A percentile compares a stretch with the other conserved stretches of the same genome.
Conservation (phyloP, 2,113 vertebrate genomes). For the Numenius arquata region DNA sequence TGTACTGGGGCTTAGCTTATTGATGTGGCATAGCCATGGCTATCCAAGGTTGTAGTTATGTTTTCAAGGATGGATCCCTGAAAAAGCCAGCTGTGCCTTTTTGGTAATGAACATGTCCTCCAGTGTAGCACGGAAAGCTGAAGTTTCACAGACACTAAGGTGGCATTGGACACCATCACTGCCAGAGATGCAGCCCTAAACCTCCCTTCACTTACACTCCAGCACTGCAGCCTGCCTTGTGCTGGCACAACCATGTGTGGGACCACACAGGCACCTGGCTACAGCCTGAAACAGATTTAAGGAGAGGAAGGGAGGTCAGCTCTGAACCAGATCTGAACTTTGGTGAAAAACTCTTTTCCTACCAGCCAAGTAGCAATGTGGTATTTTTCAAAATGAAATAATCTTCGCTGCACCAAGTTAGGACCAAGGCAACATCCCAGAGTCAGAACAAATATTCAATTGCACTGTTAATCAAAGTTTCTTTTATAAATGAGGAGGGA, state of each 20-base stretch:
- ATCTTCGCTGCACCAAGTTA: neutral
- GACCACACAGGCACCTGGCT: rapidly evolving
- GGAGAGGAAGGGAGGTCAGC: neutral
- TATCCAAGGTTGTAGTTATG: neutral
- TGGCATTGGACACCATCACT: neutral
- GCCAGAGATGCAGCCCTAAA: neutral
- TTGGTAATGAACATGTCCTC: rapidly evolving
- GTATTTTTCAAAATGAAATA: neutral
- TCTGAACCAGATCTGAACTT: neutral
- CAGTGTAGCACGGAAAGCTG: rapidly evolving
- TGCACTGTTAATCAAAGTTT: neutral
- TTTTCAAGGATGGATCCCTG: neutral
- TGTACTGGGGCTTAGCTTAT: neutral
- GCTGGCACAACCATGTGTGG: neutral
- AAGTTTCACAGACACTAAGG: neutral
- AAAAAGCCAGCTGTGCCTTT: neutral
- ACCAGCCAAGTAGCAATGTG: neutral
- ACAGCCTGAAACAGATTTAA: neutral
- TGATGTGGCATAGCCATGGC: neutral
- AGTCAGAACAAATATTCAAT: neutral
- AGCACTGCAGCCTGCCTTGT: neutral
- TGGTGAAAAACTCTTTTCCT: neutral
- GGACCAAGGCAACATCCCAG: neutral
- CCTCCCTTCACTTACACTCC: neutral
- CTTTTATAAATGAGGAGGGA: neutral